A percentile compares a stretch with the other conserved stretches of the same genome.
These are phyloP conservation scores for Philypnodon macrostomus DNA, from an alignment of 2,797 vertebrate genomes.

Conservation along the genomic window DNA sequence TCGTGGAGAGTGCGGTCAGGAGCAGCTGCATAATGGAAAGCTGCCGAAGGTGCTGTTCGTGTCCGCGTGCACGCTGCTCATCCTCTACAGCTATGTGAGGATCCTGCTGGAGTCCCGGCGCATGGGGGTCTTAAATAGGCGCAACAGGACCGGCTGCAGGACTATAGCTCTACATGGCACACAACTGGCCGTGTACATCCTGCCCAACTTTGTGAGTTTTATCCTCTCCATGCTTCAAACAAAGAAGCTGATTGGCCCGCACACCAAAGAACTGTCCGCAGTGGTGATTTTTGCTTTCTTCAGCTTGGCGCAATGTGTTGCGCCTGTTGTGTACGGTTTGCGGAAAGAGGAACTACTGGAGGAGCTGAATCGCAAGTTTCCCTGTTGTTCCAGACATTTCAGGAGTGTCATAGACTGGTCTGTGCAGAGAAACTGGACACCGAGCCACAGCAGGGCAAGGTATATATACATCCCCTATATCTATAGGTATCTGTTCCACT, in stretches of 20 bases:
- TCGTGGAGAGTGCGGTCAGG: slow-evolving; percentile 30
- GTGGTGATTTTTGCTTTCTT: slow-evolving; percentile 75
- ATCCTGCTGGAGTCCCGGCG: slow-evolving; percentile 70
- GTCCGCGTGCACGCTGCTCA: slow-evolving; percentile 61
- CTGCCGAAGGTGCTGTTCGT: slow-evolving; percentile 69
- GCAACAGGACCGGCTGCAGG: slow-evolving; percentile 68
- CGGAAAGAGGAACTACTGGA: slow-evolving; percentile 79
- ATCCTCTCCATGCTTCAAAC: slow-evolving; percentile 37
- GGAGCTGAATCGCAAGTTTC: slow-evolving; percentile 63
- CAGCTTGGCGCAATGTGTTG: slow-evolving; percentile 78
- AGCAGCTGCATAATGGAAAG: slow-evolving; percentile 49
- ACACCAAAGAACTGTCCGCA: slow-evolving; percentile 64
- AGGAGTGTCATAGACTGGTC: slow-evolving; percentile 72
- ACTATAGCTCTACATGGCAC: slow-evolving; percentile 75
- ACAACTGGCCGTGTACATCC: slow-evolving; percentile 76
- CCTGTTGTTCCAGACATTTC: slow-evolving; percentile 58
- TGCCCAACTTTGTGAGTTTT: slow-evolving; percentile 76
- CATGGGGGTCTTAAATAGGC: slow-evolving; percentile 71
- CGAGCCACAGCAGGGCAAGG: slow-evolving; percentile 36
- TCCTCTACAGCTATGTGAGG: slow-evolving; percentile 74
- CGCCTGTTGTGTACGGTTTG: slow-evolving; percentile 77
- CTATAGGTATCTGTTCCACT: too few species aligned
- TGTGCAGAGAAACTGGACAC: slow-evolving; percentile 37
- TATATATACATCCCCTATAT: slow-evolving; percentile 25
- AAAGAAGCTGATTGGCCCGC: fast-evolving